A percentile compares a stretch with the other conserved stretches of the same genome.
phyloP scores from a whole-genome alignment of 2,797 vertebrate genomes.

The Gobionotothen gibberifrons region DNA sequence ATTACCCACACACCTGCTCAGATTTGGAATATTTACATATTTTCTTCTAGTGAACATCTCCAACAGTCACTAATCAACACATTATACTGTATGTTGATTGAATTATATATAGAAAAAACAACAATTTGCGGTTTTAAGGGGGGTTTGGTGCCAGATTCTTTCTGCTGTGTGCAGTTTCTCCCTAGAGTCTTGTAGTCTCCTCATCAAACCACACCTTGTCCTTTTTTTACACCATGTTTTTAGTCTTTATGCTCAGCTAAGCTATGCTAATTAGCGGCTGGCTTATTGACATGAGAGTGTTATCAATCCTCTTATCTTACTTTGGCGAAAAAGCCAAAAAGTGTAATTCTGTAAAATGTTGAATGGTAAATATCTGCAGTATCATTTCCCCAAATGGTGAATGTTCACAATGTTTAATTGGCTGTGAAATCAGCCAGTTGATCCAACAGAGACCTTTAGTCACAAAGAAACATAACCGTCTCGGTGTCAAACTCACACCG shows the following conservation, averaged over 20 bases:
- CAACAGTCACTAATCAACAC: background rate
- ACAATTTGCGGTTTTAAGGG: background rate
- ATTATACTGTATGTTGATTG: background rate
- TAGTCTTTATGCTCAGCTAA: too few relatives aligned
- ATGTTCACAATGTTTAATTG: slow-evolving; percentile 7
- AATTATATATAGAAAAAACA: background rate
- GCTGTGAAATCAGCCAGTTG: slow-evolving; percentile 4
- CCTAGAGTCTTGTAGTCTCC: background rate
- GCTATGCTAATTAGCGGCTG: background rate
- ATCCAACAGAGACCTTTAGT: slow-evolving; percentile 30
- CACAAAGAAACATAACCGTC: slow-evolving; percentile 17
- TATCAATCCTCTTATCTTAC: background rate
- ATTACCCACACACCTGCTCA: background rate
- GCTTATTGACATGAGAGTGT: background rate
- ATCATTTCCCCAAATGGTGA: background rate
- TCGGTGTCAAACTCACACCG: slow-evolving; percentile 22
- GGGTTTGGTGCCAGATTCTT: background rate
- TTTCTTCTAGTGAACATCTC: background rate
- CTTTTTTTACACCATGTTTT: background rate
- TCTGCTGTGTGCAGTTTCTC: background rate
- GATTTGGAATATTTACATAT: background rate
- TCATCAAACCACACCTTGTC: background rate
- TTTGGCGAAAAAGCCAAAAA: background rate
- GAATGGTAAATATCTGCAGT: background rate
- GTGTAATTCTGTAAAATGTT: background rate